These are phyloP conservation scores for Pantherophis alleghaniensis DNA, from an alignment of 2,797 vertebrate species.

Conservation along the genomic window DNA sequence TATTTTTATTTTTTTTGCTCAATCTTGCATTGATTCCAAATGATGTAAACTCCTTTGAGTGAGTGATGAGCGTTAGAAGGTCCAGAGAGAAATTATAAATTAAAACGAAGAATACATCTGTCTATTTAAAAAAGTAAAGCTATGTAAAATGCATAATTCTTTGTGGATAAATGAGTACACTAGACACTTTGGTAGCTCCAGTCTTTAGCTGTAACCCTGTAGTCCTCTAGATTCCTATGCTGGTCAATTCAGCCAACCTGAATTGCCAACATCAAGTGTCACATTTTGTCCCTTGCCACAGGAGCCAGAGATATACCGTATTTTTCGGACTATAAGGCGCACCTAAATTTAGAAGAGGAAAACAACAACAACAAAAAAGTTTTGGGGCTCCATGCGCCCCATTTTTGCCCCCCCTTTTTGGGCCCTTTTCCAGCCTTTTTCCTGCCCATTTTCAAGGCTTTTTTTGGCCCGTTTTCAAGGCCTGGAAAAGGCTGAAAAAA, in stretches of 20 bases:
- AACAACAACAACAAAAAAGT: too few species aligned
- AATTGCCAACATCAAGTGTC: not conserved
- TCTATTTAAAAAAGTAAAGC: conserved; percentile 42
- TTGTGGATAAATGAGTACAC: not conserved
- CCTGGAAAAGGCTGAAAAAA: too few species aligned
- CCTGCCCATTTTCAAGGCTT: too few species aligned
- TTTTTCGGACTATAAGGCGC: too few species aligned
- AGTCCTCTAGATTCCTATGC: not conserved
- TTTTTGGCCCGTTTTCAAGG: too few species aligned
- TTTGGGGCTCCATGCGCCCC: too few species aligned
- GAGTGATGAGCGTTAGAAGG: not conserved
- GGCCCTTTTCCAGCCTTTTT: too few species aligned
- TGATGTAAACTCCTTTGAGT: not conserved
- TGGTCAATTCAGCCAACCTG: not conserved
- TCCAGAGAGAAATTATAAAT: not conserved
- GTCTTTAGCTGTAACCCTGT: not conserved
- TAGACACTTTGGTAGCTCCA: not conserved
- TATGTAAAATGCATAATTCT: conserved; percentile 53
- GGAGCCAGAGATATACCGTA: not conserved
- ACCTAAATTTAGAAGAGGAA: too few species aligned
- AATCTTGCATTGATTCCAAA: not conserved
- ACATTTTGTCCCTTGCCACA: not conserved
- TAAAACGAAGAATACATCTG: not conserved
- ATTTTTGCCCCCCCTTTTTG: too few species aligned
- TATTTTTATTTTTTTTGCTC: not conserved